These are phyloP conservation scores for Mechanitis messenoides DNA, from an alignment of 2,888 invertebrate species.

Conservation along the genomic window DNA sequence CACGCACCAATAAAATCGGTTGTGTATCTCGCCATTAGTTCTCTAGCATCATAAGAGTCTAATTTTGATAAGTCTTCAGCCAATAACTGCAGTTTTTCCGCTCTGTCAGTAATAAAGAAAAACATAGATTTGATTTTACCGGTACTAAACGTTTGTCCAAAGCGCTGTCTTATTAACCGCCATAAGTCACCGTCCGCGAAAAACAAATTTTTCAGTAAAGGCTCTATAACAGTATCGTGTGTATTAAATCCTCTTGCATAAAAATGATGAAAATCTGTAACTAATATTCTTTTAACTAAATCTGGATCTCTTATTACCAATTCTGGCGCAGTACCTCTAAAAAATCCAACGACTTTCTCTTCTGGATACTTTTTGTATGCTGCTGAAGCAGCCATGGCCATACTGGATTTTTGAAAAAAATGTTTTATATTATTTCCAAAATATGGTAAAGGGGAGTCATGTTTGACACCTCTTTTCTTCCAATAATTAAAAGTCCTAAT, in stretches of 20 bases:
- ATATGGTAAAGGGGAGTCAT: constrained; percentile 53
- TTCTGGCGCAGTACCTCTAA: constrained; percentile 49
- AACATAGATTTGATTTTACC: constrained; percentile 67
- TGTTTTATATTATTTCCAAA: constrained; percentile 54
- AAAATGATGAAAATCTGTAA: constrained; percentile 57
- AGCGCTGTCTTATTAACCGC: constrained; percentile 58
- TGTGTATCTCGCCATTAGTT: constrained; percentile 65
- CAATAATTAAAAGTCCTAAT: constrained; percentile 54
- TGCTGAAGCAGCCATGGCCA: constrained; percentile 56
- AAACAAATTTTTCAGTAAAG: constrained; percentile 58
- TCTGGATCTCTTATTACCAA: constrained; percentile 61
- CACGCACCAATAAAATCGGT: constrained; percentile 67
- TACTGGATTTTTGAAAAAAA: constrained; percentile 50
- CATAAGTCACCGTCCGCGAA: constrained; percentile 64
- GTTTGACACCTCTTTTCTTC: constrained; percentile 55
- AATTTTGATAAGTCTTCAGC: constrained; percentile 45
- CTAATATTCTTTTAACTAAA: constrained; percentile 54
- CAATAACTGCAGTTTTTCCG: constrained; percentile 53
- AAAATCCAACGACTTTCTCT: constrained; percentile 62
- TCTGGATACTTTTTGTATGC: constrained; percentile 54
- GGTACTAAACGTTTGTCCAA: constrained; percentile 62
- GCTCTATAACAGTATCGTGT: constrained; percentile 55
- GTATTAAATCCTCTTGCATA: constrained; percentile 54
- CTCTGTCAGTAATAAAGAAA: constrained; percentile 57
- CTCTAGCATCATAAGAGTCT: constrained; percentile 55